phyloP scores from a whole-genome alignment of 1,140 invertebrate genomes.

The Pinna nobilis region DNA sequence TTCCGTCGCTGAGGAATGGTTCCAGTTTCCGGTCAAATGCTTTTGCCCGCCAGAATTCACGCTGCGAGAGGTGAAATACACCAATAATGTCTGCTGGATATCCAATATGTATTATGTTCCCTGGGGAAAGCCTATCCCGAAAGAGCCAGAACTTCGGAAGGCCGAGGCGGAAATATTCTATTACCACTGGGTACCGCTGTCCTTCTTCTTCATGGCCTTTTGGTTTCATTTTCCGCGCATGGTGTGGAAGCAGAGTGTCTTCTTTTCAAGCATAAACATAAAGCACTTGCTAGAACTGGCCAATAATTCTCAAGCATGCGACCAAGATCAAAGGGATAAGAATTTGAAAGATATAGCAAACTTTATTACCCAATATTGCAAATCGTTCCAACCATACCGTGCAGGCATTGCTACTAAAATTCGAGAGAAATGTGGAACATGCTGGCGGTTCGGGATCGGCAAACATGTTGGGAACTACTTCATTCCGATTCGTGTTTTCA shows the following conservation, averaged over 20 bases:
- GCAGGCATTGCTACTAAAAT: neutral
- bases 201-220: conserved; percentile 74
- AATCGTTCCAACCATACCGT: neutral
- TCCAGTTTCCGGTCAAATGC: conserved; percentile 75
- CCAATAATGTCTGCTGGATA: conserved; percentile 71
- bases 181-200: conserved; percentile 75
- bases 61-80: conserved; percentile 39
- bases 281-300: conserved; percentile 80
- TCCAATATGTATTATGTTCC: conserved; percentile 73
- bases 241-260: conserved; percentile 61
- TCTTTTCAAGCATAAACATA: conserved; percentile 44
- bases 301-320: conserved; percentile 55
- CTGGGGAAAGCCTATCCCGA: conserved; percentile 57
- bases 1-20: conserved; percentile 47
- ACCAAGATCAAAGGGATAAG: neutral
- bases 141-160: conserved; percentile 37
- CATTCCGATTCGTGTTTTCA: conserved; percentile 72
- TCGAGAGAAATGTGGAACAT: neutral
- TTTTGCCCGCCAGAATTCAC: conserved; percentile 57
- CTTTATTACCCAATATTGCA: conserved; percentile 6
- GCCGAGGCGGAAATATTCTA: conserved; percentile 61
- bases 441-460: conserved; percentile 6
- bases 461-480: conserved; percentile 71
- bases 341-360: neutral
- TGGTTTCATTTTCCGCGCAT: conserved; percentile 74